These are phyloP conservation scores for Menura novaehollandiae DNA, from an alignment of 2,113 vertebrate genomes.

Conservation along the genomic window DNA sequence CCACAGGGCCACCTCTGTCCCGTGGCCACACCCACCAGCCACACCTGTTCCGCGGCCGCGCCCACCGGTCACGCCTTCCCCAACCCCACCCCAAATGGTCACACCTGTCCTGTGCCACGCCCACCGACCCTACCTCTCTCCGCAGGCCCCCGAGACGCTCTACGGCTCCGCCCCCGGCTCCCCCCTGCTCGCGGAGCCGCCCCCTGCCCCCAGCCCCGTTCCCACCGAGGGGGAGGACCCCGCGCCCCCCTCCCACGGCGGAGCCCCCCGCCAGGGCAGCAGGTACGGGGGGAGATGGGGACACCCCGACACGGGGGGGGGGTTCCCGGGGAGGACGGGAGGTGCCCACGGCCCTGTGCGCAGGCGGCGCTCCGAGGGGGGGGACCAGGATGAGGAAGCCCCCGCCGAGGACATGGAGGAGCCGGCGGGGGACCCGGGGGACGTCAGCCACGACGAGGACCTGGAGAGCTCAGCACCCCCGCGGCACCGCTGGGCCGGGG, in stretches of 20 bases:
- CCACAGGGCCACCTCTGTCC: background rate
- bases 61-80: no score
- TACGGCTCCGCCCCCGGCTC: background rate
- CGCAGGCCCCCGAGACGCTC: background rate
- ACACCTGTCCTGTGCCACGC: background rate
- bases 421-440: background rate
- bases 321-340: no score
- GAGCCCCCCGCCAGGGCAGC: background rate
- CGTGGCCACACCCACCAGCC: background rate
- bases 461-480: background rate
- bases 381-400: background rate
- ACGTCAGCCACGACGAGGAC: background rate
- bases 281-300: background rate
- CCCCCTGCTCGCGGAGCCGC: background rate
- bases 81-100: background rate
- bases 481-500: background rate
- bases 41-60: background rate
- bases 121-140: background rate
- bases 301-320: background rate
- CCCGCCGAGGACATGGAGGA: background rate
- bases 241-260: background rate
- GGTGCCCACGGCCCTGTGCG: background rate
- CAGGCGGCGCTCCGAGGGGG: background rate
- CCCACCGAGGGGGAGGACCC: background rate
- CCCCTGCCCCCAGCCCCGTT: background rate